Conservation (phyloP, 2,113 vertebrate genomes). For the Chunga burmeisteri region DNA sequence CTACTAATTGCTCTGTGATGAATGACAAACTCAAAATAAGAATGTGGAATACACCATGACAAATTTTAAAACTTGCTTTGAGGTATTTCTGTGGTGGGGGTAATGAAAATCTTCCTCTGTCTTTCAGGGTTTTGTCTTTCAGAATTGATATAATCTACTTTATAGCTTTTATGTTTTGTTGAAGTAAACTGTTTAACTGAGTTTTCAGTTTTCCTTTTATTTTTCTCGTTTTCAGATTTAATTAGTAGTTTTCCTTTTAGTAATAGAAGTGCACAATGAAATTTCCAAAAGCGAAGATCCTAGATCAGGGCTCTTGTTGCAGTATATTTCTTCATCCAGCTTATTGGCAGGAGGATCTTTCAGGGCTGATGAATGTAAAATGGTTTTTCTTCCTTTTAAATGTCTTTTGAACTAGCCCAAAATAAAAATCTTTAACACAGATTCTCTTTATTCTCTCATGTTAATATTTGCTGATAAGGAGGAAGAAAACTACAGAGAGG, state of each 20-base stretch:
- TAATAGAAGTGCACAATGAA: not conserved
- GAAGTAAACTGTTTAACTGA: not conserved
- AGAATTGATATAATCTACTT: conserved; percentile 1
- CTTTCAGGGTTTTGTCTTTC: conserved; percentile 20
- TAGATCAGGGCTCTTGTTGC: not conserved
- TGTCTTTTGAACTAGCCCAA: not conserved
- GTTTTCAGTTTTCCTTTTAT: not conserved
- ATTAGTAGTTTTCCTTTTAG: not conserved
- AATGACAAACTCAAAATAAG: conserved; percentile 59
- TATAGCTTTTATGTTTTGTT: not conserved
- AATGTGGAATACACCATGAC: conserved; percentile 27
- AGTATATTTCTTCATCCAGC: not conserved
- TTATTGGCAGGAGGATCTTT: not conserved
- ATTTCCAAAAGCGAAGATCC: not conserved
- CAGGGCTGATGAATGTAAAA: not conserved
- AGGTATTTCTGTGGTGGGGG: conserved; percentile 34
- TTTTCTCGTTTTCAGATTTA: not conserved
- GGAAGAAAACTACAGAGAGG: conserved; percentile 86
- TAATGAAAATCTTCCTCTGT: conserved; percentile 36
- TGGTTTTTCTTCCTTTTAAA: not conserved
- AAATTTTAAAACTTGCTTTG: conserved; percentile 46
- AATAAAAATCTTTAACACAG: not conserved
- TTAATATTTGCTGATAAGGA: conserved; percentile 77
- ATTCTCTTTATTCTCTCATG: not conserved
- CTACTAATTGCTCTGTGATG: conserved; percentile 19